These are phyloP conservation scores for Sebastiscus albofasciatus DNA, from an alignment of 2,797 vertebrate genomes.

Conservation along the genomic window DNA sequence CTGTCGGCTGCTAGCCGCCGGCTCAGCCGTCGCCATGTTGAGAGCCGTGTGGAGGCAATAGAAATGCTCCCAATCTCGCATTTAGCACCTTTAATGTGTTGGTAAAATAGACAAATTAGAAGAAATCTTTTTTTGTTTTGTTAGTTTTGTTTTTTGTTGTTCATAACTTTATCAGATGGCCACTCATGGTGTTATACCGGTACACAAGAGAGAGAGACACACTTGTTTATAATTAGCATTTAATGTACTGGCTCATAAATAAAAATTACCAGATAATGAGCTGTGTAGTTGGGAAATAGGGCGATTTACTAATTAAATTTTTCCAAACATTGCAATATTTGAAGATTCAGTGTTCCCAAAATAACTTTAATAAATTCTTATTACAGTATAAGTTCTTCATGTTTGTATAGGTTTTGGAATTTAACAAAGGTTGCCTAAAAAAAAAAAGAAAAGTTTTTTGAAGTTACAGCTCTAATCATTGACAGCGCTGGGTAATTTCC, in stretches of 20 bases:
- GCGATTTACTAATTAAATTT: background rate
- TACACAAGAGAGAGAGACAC: background rate
- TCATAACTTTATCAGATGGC: background rate
- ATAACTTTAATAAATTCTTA: background rate
- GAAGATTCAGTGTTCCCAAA: background rate
- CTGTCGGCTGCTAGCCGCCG: too few relatives aligned
- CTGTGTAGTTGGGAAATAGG: background rate
- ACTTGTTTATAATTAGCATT: background rate
- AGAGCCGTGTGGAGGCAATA: too few relatives aligned
- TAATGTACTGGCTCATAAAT: background rate
- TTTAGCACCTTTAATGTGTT: background rate
- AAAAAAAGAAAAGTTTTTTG: background rate
- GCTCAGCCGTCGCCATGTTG: too few relatives aligned
- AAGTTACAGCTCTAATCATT: slow-evolving; percentile 3
- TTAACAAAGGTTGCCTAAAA: background rate
- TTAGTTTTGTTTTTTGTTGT: background rate
- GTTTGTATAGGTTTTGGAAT: slow-evolving; percentile 13
- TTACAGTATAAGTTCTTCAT: background rate
- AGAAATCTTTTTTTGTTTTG: background rate
- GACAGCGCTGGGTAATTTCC: background rate
- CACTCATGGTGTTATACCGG: background rate
- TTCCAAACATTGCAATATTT: background rate
- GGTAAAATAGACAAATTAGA: background rate
- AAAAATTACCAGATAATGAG: background rate
- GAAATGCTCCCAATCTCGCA: accelerated